phyloP scores from a whole-genome alignment of 1,140 invertebrate species.

The Eciton burchellii region DNA sequence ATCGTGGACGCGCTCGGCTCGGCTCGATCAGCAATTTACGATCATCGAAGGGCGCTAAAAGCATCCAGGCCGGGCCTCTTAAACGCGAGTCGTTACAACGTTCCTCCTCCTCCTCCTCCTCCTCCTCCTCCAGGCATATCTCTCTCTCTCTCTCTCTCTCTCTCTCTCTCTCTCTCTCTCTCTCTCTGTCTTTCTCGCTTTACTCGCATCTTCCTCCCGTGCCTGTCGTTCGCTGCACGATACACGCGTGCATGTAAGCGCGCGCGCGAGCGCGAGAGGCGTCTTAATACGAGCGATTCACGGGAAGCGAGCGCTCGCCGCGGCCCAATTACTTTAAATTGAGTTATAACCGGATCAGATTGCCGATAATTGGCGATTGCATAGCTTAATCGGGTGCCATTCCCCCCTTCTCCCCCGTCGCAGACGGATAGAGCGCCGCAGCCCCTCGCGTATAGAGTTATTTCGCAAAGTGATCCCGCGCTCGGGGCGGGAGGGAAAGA shows the following conservation, averaged over 20 bases:
- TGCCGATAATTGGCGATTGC: constrained; percentile 82
- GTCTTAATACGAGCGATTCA: constrained; percentile 51
- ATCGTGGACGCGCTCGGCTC: no score
- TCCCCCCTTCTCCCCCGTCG: constrained; percentile 20
- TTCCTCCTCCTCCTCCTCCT: no score
- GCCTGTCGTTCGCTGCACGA: constrained; percentile 30
- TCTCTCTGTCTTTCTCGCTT: neutral
- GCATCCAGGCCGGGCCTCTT: constrained; percentile 34
- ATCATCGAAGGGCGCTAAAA: constrained; percentile 74
- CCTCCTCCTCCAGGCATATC: constrained; percentile 43
- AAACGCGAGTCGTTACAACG: constrained; percentile 17
- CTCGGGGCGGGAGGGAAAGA: no score
- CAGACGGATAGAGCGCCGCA: constrained; percentile 19
- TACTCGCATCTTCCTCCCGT: constrained; percentile 18
- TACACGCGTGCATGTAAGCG: neutral
- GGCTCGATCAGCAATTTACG: constrained; percentile 73
- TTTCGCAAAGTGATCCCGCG: constrained; percentile 67
- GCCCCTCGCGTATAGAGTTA: constrained; percentile 72
- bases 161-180: neutral
- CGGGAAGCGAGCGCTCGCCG: constrained; percentile 39
- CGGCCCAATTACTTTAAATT: constrained; percentile 82
- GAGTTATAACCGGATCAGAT: constrained; percentile 83
- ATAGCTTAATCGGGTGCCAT: constrained; percentile 76
- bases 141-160: neutral
- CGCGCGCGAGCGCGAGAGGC: constrained; percentile 4